A percentile compares a stretch with the other conserved stretches of the same genome.
These are phyloP conservation scores for Eubucco bourcierii DNA, from an alignment of 2,113 vertebrate species.

Conservation along the genomic window DNA sequence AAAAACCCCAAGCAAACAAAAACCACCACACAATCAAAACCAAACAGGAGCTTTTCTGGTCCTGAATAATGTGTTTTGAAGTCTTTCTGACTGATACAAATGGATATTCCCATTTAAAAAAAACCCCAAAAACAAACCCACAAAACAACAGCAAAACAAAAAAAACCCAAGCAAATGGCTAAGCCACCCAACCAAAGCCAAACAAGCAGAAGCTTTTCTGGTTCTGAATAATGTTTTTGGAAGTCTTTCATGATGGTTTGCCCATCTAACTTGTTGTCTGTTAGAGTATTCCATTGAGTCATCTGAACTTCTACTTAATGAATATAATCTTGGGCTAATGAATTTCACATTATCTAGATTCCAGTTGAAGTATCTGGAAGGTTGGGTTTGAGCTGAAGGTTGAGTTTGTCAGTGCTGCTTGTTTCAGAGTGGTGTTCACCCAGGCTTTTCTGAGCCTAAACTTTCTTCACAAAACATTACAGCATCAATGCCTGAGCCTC, in stretches of 20 bases:
- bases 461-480: not conserved
- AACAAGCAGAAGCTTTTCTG: not conserved
- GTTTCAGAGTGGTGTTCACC: not conserved
- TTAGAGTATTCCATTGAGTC: not conserved
- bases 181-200: not conserved
- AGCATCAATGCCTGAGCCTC: not conserved
- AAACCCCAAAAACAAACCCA: no score
- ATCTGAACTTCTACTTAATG: not conserved
- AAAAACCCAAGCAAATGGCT: no score
- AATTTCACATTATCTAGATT: not conserved
- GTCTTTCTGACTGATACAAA: not conserved
- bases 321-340: not conserved
- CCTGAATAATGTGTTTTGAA: no score
- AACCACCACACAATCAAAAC: no score
- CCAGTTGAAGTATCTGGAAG: not conserved
- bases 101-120: not conserved
- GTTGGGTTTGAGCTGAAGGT: not conserved
- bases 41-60: no score
- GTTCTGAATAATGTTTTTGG: not conserved
- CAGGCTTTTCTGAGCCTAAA: not conserved
- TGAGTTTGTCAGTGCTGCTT: not conserved
- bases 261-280: not conserved
- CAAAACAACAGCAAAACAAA: no score
- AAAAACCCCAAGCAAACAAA: no score
- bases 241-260: not conserved